Conservation (phyloP, 2,113 vertebrate genomes). For the Hippocampus comes region DNA sequence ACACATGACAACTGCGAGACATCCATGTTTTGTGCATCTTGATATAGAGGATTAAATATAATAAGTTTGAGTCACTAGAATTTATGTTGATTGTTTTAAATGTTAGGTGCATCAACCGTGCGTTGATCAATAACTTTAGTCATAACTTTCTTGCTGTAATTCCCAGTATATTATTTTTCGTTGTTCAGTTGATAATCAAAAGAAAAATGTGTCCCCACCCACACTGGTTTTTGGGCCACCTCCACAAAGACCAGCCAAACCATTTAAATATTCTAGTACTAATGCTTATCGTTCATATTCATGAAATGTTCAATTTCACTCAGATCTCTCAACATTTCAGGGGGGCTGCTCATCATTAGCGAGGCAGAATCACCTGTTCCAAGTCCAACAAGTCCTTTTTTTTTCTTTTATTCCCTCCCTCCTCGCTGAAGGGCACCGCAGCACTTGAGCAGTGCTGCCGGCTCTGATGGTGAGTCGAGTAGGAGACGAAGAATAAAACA, state of each 20-base stretch:
- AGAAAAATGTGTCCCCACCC: conserved; percentile 26
- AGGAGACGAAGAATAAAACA: conserved; percentile 59
- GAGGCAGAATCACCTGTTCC: conserved; percentile 16
- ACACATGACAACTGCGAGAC: too few species aligned
- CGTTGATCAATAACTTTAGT: neutral
- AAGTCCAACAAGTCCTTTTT: conserved; percentile 11
- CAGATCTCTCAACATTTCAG: neutral
- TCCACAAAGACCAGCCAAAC: conserved; percentile 20
- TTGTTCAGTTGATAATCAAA: conserved; percentile 17
- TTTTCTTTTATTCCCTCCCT: neutral
- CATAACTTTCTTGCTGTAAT: neutral
- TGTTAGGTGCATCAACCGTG: neutral
- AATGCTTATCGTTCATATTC: neutral
- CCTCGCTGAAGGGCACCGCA: conserved; percentile 37
- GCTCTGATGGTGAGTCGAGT: conserved; percentile 52
- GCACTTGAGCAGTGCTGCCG: conserved; percentile 31
- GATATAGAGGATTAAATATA: too few species aligned
- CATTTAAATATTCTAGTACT: neutral
- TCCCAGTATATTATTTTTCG: neutral
- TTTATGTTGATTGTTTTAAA: neutral
- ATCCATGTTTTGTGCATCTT: too few species aligned
- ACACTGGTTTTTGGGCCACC: conserved; percentile 30
- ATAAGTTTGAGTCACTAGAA: too few species aligned
- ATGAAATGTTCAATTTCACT: neutral
- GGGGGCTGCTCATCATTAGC: conserved; percentile 3